Evolutionary conservation across 2,113 vertebrate genomes (phyloP), one percentile per base, ranked within the genome.

Genomic region (Myodes glareolus): DNA sequence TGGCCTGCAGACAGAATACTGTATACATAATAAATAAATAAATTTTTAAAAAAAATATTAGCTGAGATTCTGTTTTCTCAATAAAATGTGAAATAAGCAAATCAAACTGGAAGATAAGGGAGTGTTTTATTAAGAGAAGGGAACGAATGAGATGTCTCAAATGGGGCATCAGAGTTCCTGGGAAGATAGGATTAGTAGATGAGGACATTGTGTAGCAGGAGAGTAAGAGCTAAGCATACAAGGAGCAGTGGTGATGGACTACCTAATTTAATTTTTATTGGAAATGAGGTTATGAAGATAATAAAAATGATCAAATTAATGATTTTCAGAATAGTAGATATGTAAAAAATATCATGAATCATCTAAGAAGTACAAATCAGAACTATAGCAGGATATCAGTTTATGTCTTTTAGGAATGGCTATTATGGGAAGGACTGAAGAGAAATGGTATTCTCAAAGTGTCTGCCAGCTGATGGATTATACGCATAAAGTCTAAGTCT

Each of bases 61-160:
- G 27, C 7, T 93, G 86, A 61, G 31, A 72, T 58, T 94, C 14
- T 88, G 5, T 94, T 96, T 95, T 88, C 65, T 96, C 31, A 77
- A 14, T 96, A 39, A 93, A 78, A 91, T 94, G 47, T 25, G 52
- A 91, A 95, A 29, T 80, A n/a, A 70, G 16, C 91, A 96, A 86
- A 92, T 81, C 14, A 91, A 80, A 25, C 33, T 91, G 70, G 47
- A 96, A 95, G 13, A 29, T 16, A 96, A 77, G 21, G 29, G 63
- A 14, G 13, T 91, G 39, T 81, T 94, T 96, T 94, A 42, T 85
- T 47, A 90, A 90, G 52, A 95, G 58, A 77, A 77, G 27, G 92
- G 82, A 80, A 21, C 86, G 3, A 77, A 25, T 82, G 76, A 72
- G 25, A 42, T 85, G 21, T n/a, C 52, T 96, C 82, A 2, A 39